A percentile compares a stretch with the other conserved stretches of the same genome.
phyloP scores from a whole-genome alignment of 2,113 vertebrate genomes.

The Myocastor coypus region DNA sequence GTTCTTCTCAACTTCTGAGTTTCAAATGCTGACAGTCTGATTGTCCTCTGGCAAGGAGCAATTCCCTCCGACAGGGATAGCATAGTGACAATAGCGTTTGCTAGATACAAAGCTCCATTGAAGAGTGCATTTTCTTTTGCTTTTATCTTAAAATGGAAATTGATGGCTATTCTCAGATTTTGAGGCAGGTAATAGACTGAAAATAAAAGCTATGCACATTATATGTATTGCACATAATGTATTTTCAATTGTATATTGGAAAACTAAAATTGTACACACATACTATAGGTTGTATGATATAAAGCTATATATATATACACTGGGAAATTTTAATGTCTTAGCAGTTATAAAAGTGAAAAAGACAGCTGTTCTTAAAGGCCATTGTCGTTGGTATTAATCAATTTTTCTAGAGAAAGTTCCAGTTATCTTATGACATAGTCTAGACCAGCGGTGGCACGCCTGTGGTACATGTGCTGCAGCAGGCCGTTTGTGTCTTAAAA shows the following conservation, averaged over 20 bases:
- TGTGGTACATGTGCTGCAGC: background rate
- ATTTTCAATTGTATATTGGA: background rate
- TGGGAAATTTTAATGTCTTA: background rate
- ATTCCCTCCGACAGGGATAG: background rate
- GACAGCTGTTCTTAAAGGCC: background rate
- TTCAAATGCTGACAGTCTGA: background rate
- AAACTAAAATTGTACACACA: background rate
- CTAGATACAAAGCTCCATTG: background rate
- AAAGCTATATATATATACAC: background rate
- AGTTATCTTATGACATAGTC: background rate
- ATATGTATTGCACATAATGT: background rate
- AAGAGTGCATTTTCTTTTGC: conserved; percentile 14
- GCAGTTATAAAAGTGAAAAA: background rate
- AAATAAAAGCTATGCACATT: background rate
- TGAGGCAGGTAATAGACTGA: background rate
- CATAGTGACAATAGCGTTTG: background rate
- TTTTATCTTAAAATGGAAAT: conserved; percentile 5
- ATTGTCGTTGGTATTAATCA: background rate
- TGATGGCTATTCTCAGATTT: background rate
- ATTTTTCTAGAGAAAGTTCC: background rate
- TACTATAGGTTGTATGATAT: background rate
- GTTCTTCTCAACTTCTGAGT: background rate
- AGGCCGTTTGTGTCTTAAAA: background rate
- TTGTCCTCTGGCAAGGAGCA: background rate
- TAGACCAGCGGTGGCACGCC: background rate